These are phyloP conservation scores for Smutsia gigantea DNA, from an alignment of 2,797 vertebrate species.

Conservation along the genomic window DNA sequence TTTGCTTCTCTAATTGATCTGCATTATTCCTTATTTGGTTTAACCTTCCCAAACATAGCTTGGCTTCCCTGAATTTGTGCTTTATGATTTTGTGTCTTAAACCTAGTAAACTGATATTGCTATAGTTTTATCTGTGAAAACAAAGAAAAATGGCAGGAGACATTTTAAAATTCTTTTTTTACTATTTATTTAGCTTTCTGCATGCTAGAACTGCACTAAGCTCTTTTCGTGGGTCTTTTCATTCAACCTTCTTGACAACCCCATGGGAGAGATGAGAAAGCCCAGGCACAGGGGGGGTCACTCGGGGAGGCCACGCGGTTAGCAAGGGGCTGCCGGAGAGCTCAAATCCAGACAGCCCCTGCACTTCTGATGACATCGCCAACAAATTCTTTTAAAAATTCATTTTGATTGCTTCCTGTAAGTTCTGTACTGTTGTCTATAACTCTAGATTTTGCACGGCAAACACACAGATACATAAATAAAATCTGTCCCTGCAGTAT, in stretches of 20 bases:
- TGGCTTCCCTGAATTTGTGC: too few relatives aligned
- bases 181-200: background rate
- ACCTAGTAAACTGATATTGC: too few relatives aligned
- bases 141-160: too few relatives aligned
- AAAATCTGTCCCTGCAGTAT: fast-evolving
- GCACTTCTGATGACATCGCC: fast-evolving
- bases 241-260: background rate
- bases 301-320: background rate
- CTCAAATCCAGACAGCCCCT: background rate
- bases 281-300: background rate
- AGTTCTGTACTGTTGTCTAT: fast-evolving
- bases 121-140: too few relatives aligned
- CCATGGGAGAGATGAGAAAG: background rate
- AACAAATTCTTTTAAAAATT: too few relatives aligned
- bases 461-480: fast-evolving
- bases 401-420: fast-evolving
- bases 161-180: too few relatives aligned
- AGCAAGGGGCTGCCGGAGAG: background rate
- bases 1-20: too few relatives aligned
- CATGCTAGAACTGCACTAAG: background rate
- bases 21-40: too few relatives aligned
- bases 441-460: background rate
- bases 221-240: background rate
- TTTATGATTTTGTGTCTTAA: too few relatives aligned
- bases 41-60: too few relatives aligned